Base-by-base conservation (phyloP, 2,797 vertebrate genomes). In the Remorina albescens region DNA sequence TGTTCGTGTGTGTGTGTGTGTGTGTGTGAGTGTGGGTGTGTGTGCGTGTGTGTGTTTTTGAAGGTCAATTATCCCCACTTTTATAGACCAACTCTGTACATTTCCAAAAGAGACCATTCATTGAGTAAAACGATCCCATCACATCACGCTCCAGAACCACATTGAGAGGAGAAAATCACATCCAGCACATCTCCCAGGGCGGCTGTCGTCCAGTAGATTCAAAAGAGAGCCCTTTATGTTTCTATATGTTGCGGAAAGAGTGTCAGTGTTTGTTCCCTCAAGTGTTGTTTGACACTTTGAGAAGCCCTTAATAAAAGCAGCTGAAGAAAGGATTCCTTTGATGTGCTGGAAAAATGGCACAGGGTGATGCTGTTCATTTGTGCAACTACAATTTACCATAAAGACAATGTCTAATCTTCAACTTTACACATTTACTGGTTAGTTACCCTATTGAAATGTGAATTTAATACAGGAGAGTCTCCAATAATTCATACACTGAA, bases 31-130 rank as follows among this genome's bases (percentile, higher is more conserved):
- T 53, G 34, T 63, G 51, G 23, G 19, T 67, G 56, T 74, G 64
- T 63, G 67, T 39, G 41, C 32, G 41, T 56, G 39, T 67, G 67
- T 28, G 36, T 50, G 49, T 47, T 6, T 68, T 56, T 36, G 71
- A 10, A 8, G 13, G 19, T 77, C 34, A 64, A 78, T 84, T 84
- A 81, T 71, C 67, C 68, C 64, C 44, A 72, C 73, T 81, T 77
- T 86, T 79, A 83, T 74, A 86, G 77, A 80, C 62, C 65, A 75
- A 67, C 26, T 49, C 50, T 65, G 70, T 76, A 76, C 67, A 83
- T 88, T 91, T 92, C 85, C 84, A 89, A 90, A 78, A 90, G 84
- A 88, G 86, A 84, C 62, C 77, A 71, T 86, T 90, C 80, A 87
- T 87, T 89, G 67, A 76, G 76, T 84, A 83, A 92, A 91, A 78